Evolutionary conservation across 2,797 vertebrate genomes (phyloP), one percentile per base, ranked within the genome.

Genomic region (Liparis tanakae): DNA sequence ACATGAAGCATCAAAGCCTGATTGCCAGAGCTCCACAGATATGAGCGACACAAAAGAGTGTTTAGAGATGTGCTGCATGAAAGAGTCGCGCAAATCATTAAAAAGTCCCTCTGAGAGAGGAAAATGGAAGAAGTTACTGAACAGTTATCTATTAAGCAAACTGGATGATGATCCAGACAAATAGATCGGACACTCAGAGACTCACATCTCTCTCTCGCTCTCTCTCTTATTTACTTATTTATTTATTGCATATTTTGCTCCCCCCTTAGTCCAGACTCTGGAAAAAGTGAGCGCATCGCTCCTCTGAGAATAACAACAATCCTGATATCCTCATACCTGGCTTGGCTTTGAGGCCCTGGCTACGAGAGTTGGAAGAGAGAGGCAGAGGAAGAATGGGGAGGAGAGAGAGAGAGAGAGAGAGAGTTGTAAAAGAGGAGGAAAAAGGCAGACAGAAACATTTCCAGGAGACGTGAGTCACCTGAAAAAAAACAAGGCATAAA

Each of bases 401-500:
- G 25, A 30, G 25, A 30, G 25, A 30, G 25, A 30, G 25, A 74
- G 39, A 77, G 66, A 85, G 80, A 30, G 25, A 74, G 39, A 77
- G 66, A 85, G 80, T 84, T 88, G 86, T 91, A 88, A 90, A 91
- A 92, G 80, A 86, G 65, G 71, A 85, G 84, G 88, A 93, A 88
- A 93, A 88, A 89, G 71, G 88, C 91, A 94, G 93, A 94, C 92
- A 90, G 85, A 93, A 91, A 89, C 63, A 58, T 82, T 90, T 93
- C 90, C 91, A 94, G 90, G 89, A 92, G 88, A 89, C 86, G 55
- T 89, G 89, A 93, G 92, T 94, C 92, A 94, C 88, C 88, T 90
- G 85, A 78, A 89, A 72, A 72, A 72, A 73, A 79, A 53, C 72
- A 73, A 30, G 37, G 60, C 77, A 79, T 71, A 90, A 89, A 88